A percentile compares a stretch with the other conserved stretches of the same genome.
phyloP scores from a whole-genome alignment of 2,888 invertebrate species.

The Gymnoscelis rufifasciata region DNA sequence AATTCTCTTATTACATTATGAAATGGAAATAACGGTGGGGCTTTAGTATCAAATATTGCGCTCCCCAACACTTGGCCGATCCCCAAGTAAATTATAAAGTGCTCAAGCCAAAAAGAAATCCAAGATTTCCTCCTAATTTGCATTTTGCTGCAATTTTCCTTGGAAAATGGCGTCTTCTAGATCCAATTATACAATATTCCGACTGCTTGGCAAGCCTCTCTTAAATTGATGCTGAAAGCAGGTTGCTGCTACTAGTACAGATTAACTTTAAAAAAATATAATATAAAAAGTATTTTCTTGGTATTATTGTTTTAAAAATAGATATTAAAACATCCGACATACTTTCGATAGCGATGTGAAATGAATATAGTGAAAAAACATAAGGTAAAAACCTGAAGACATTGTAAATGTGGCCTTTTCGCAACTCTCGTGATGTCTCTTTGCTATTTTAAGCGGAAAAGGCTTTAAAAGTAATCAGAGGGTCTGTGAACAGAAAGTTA shows the following conservation, averaged over 20 bases:
- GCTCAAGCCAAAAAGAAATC: constrained; percentile 38
- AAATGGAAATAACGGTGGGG: not conserved
- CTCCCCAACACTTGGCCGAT: constrained; percentile 9
- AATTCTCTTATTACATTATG: not conserved
- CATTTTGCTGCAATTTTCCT: constrained; percentile 48
- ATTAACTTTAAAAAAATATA: too few species aligned
- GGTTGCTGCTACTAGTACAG: not conserved
- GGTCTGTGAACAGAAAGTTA: constrained; percentile 52
- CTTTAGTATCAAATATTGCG: constrained; percentile 1
- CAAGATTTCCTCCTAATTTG: constrained; percentile 43
- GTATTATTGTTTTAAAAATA: too few species aligned
- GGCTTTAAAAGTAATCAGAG: constrained; percentile 72
- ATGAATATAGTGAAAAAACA: too few species aligned
- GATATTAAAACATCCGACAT: too few species aligned
- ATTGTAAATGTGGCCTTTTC: constrained; percentile 31
- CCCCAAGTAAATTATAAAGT: constrained; percentile 23
- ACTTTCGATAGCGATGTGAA: too few species aligned
- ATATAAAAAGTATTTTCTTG: too few species aligned
- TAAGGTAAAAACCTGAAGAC: not conserved
- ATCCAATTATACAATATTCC: constrained; percentile 60
- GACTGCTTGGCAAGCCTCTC: constrained; percentile 35
- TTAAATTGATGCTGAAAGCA: constrained; percentile 8
- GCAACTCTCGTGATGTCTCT: constrained; percentile 53
- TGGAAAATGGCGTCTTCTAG: constrained; percentile 51
- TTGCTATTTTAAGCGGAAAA: constrained; percentile 58